Evolutionary conservation across 2,113 vertebrate genomes (phyloP), one percentile per base, ranked within the genome.

Genomic region (Plecturocebus donacophilus): DNA sequence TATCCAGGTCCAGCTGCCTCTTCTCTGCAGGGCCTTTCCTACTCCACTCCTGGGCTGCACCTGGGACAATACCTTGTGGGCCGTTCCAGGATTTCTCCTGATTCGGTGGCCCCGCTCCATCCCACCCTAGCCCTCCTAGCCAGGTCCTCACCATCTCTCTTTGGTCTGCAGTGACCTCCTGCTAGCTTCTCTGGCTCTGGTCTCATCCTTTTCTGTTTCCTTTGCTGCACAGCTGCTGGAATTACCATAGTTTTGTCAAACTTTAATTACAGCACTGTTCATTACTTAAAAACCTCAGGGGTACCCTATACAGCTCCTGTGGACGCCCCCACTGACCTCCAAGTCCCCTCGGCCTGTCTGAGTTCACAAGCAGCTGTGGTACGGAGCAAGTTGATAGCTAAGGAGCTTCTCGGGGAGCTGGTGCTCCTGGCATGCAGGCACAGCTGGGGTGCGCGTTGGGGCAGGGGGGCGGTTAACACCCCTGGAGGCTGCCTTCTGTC

Each of bases 11-110:
- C 20, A 10, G n/a, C 82, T 40, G 68, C 47, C 58, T 35, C 16
- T 35, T 61, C 17, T 20, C 49, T 45, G 19, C 8, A 58, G 17
- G 21, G 13, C 0, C 3, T 9, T 49, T 42, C 30, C 61, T 38
- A 4, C 19, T 54, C 56, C 21, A 5, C 64, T 71, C 40, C 14
- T 23, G 16, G 20, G 23, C 17, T 35, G 49, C 9, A 12, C 79
- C 52, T 54, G 30, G 27, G 19, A 38, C 49, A 3, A 0, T 32
- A n/a, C 45, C 32, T n/a, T 38, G 9, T 6, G 25, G 47, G 38
- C 42, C 14, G 5, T 64, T 92, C 47, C 61, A 64, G 83, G 73
- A 66, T 54, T 56, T 68, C 85, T 87, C 83, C 75, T n/a, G 73
- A 25, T 45, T 61, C 75, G 32, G 66, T 49, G 47, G 47, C 42